Evolutionary conservation across 2,888 invertebrate species (phyloP).

Genomic region (Aphodius granarius): DNA sequence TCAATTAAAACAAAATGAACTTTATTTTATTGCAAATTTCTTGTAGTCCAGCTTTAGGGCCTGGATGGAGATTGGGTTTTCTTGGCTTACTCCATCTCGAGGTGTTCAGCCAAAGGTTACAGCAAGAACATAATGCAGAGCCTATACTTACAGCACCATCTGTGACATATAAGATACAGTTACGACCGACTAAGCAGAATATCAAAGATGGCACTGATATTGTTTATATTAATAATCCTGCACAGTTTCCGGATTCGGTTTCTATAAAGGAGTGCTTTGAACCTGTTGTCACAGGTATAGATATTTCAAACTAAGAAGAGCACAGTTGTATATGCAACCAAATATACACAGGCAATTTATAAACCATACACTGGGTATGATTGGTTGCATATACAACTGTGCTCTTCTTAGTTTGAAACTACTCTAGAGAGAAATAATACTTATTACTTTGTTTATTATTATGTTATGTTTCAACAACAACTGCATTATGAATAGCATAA

Average conservation of each 20-base stretch:
- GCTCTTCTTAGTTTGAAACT: no score
- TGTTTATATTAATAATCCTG: slow-evolving; percentile 74
- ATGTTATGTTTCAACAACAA: no score
- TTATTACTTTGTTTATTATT: no score
- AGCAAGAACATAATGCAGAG: slow-evolving; percentile 82
- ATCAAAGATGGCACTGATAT: slow-evolving; percentile 63
- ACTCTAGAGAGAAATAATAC: no score
- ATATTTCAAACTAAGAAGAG: no score
- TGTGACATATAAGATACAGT: slow-evolving; percentile 80
- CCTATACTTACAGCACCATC: slow-evolving; percentile 84
- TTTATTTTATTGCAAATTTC: slow-evolving; percentile 16
- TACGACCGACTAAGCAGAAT: slow-evolving; percentile 73
- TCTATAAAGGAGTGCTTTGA: slow-evolving; percentile 79
- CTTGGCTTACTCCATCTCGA: slow-evolving; percentile 85
- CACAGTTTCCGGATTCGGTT: slow-evolving; percentile 66
- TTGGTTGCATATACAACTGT: no score
- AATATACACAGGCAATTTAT: no score
- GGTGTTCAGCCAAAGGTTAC: slow-evolving; percentile 82
- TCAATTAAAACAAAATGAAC: slow-evolving; percentile 4
- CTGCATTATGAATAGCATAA: no score
- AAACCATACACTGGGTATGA: no score
- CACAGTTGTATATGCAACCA: no score
- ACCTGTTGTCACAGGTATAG: slow-evolving; percentile 82
- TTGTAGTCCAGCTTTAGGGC: slow-evolving; percentile 79
- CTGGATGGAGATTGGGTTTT: slow-evolving; percentile 88